Evolutionary conservation across 2,888 invertebrate genomes (phyloP), one percentile per base, ranked within the genome.

Genomic region (Dynastes maya): DNA sequence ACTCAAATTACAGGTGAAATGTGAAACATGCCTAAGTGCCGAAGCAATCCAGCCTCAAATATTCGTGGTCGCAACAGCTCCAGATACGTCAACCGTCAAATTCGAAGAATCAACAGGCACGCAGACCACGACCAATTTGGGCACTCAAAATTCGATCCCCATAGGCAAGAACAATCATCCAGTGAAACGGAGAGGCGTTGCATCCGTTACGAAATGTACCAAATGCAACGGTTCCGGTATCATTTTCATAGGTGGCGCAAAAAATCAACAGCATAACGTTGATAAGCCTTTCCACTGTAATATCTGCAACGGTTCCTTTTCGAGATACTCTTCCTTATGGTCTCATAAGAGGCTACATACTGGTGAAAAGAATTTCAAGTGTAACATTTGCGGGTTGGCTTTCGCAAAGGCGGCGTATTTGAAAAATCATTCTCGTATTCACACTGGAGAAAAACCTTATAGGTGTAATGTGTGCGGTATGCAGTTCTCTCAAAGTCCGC

Each of bases 361-460:
- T 13, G 80, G 92, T 63, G 92, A 92, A 83, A 96, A 96, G 88
- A 96, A 96, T 86, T 96, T 96, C 89, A 96, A 96, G 89, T 96
- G 96, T 89, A 94, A 94, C 82, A 95, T 96, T 80, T 96, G 96
- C 88, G 96, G 96, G 16, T 91, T 96, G 86, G 95, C 96, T 53
- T 96, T 96, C 87, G 96, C 96, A 78, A 96, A 96, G 88, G 96
- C 96, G 78, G 96, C 96, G n/a, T 96, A 96, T 89, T 90, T 96
- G 82, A 96, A 96, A 88, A 96, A 96, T 87, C 96, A 96, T 88
- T 95, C 95, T 71, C 91, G 96, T 83, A 96, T 96, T 85, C 96
- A 96, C 84, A 96, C 96, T 0, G 96, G 96, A 68, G 90, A 90
- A 82, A 90, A 90, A 79, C 90, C 90, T 11, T 90, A 88, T 78